A percentile compares a stretch with the other conserved stretches of the same genome.
These are phyloP conservation scores for Apistogramma diplotaenia DNA, from an alignment of 2,113 vertebrate genomes.

Conservation along the genomic window DNA sequence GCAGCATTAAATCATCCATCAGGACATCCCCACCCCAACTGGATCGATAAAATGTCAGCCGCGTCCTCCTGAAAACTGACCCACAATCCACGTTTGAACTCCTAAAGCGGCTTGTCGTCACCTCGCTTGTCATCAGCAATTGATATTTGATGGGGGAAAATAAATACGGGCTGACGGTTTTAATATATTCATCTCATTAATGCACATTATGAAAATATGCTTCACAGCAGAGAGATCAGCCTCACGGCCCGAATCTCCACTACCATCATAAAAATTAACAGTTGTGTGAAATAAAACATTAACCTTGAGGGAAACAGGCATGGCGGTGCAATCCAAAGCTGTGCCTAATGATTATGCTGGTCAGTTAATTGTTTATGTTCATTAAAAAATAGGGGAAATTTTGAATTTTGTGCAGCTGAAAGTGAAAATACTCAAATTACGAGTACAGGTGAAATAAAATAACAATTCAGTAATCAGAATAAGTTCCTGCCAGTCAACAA, in stretches of 20 bases:
- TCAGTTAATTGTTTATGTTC: not conserved
- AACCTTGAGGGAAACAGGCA: not conserved
- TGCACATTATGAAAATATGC: conserved; percentile 4
- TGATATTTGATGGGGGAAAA: not conserved
- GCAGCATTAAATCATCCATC: conserved; percentile 12
- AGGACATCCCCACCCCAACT: not conserved
- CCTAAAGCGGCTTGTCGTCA: not conserved
- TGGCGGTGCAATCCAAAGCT: not conserved
- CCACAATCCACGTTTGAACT: not conserved
- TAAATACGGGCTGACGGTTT: not conserved
- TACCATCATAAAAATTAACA: conserved; percentile 17
- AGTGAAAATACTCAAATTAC: not conserved
- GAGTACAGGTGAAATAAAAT: not conserved
- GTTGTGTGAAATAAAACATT: conserved; percentile 14
- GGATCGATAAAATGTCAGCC: not conserved
- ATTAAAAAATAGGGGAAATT: too few relatives aligned
- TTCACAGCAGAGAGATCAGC: conserved; percentile 9
- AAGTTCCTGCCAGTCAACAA: not conserved
- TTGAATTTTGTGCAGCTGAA: not conserved
- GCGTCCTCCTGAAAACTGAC: not conserved
- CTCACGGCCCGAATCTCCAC: conserved; percentile 1
- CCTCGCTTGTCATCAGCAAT: not conserved
- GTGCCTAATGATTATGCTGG: not conserved
- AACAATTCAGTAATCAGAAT: not conserved
- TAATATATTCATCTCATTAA: conserved; percentile 14